Conservation (phyloP, 2,113 vertebrate genomes). For the Petrocephalus microphthalmus region DNA sequence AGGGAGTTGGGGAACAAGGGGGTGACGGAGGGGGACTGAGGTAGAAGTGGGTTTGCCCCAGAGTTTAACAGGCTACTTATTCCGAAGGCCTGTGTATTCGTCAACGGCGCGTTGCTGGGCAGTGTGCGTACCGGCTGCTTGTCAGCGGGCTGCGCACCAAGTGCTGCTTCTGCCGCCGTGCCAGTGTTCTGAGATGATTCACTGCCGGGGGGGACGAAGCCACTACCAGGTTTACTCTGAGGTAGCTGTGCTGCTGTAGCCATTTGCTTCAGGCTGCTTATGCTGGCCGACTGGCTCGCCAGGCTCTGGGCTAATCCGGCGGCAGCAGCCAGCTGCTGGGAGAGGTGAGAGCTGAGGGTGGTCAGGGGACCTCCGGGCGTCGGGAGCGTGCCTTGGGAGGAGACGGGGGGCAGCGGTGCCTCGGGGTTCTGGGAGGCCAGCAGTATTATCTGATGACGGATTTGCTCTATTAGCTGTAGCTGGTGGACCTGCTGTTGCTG, state of each 20-base stretch:
- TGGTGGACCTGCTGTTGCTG: slow-evolving; percentile 82
- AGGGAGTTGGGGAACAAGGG: slow-evolving; percentile 64
- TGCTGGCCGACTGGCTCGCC: slow-evolving; percentile 76
- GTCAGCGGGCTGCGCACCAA: slow-evolving; percentile 60
- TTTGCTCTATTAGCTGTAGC: slow-evolving; percentile 79
- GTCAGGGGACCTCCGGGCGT: slow-evolving; percentile 71
- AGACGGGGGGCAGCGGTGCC: slow-evolving; percentile 57
- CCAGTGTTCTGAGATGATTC: slow-evolving; percentile 63
- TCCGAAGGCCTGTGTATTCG: slow-evolving; percentile 70
- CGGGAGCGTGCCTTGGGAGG: slow-evolving; percentile 64
- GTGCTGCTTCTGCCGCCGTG: slow-evolving; percentile 50
- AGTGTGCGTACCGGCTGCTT: slow-evolving; percentile 59
- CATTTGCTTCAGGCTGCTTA: slow-evolving; percentile 68
- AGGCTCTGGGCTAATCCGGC: slow-evolving; percentile 77
- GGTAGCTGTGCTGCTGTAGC: slow-evolving; percentile 70
- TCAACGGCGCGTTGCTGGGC: slow-evolving; percentile 55
- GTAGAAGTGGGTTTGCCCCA: slow-evolving; percentile 72
- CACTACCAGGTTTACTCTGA: slow-evolving; percentile 65
- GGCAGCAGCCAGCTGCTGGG: slow-evolving; percentile 77
- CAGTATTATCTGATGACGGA: slow-evolving; percentile 78
- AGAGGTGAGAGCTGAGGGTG: slow-evolving; percentile 75
- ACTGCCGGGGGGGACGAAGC: slow-evolving; percentile 55
- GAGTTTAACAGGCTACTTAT: slow-evolving; percentile 73
- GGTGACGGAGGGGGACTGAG: slow-evolving; percentile 66
- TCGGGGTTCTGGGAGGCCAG: slow-evolving; percentile 72